These are phyloP conservation scores for Stomatorhinus ivindoensis DNA, from an alignment of 2,113 vertebrate species.

Conservation along the genomic window DNA sequence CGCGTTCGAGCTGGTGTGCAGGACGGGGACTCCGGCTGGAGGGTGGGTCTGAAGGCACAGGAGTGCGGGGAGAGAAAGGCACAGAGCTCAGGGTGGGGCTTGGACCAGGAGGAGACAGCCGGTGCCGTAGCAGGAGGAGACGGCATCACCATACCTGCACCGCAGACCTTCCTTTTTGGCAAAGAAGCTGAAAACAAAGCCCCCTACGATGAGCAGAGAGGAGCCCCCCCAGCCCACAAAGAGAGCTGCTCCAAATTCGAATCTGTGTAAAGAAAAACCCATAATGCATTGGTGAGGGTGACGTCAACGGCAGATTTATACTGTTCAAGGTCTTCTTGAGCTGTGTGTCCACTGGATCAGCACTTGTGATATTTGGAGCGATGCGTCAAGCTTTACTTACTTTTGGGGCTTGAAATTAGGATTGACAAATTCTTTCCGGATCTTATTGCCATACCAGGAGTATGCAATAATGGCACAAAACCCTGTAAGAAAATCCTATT, in stretches of 20 bases:
- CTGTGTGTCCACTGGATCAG: background rate
- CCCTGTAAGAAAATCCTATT: slow-evolving; percentile 53
- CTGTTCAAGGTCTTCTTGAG: background rate
- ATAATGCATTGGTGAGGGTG: background rate
- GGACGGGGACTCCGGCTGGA: slow-evolving; percentile 24
- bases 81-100: background rate
- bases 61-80: background rate
- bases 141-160: slow-evolving; percentile 35
- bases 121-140: too few species aligned
- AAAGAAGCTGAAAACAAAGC: slow-evolving; percentile 70
- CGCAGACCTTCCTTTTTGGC: slow-evolving; percentile 51
- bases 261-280: slow-evolving; percentile 53
- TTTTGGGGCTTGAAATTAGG: slow-evolving; percentile 73
- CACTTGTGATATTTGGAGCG: too few species aligned
- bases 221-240: slow-evolving; percentile 93
- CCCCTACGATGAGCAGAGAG: slow-evolving; percentile 75
- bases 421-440: slow-evolving; percentile 79
- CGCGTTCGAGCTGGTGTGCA: slow-evolving; percentile 38
- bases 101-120: background rate
- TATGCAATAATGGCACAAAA: slow-evolving; percentile 80
- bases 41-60: slow-evolving; percentile 29
- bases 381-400: slow-evolving; percentile 76
- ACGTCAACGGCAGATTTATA: background rate
- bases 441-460: slow-evolving; percentile 81
- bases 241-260: slow-evolving; percentile 84